phyloP scores from a whole-genome alignment of 2,888 invertebrate species.

The Labia minor region DNA sequence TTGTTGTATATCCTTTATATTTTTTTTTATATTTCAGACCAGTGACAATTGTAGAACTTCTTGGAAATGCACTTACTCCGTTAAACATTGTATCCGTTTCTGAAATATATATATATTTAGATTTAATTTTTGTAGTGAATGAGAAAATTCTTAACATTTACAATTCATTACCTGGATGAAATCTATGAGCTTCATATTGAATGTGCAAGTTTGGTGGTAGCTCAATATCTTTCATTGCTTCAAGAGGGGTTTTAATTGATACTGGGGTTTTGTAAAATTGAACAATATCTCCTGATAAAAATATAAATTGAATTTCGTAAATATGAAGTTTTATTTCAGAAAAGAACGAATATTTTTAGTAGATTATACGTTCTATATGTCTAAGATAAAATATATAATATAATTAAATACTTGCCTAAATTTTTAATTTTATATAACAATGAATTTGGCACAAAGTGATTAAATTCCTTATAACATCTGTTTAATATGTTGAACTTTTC shows the following conservation, averaged over 20 bases:
- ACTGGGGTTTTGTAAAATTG: conserved; percentile 64
- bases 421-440: conserved; percentile 61
- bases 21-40: conserved; percentile 72
- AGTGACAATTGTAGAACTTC: conserved; percentile 71
- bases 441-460: conserved; percentile 73
- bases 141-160: neutral
- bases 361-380: neutral
- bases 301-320: too few relatives aligned
- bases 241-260: conserved; percentile 58
- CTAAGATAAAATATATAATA: too few relatives aligned
- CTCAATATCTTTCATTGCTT: conserved; percentile 55
- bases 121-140: too few relatives aligned
- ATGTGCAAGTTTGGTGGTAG: conserved; percentile 82
- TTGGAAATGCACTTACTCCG: conserved; percentile 75
- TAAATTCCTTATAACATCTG: conserved; percentile 57
- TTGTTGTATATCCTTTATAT: conserved; percentile 60
- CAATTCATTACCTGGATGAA: conserved; percentile 56
- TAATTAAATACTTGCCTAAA: too few relatives aligned
- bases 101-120: conserved; percentile 31
- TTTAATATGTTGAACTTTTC: conserved; percentile 57
- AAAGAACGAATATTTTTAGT: too few relatives aligned
- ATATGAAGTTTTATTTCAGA: too few relatives aligned
- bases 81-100: conserved; percentile 60
- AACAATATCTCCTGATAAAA: conserved; percentile 50
- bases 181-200: conserved; percentile 67